These are phyloP conservation scores for Uria aalge DNA, from an alignment of 2,113 vertebrate genomes.

Conservation along the genomic window DNA sequence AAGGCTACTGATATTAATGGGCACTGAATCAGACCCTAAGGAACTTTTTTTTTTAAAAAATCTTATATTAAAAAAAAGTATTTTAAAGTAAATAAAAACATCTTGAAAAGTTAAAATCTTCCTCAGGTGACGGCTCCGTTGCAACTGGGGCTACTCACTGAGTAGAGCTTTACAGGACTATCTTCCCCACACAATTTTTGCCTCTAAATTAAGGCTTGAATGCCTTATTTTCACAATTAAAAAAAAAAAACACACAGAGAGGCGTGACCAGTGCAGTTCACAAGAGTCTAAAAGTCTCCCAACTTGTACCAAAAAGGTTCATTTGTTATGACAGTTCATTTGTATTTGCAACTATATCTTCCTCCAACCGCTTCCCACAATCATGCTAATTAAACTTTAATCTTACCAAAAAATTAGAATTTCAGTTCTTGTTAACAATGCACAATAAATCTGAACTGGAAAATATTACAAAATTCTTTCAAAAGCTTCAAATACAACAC, in stretches of 20 bases:
- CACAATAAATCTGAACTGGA: slow-evolving; percentile 85
- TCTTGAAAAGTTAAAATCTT: slow-evolving; percentile 26
- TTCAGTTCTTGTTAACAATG: slow-evolving; percentile 82
- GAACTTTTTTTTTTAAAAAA: background rate
- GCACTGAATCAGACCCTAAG: slow-evolving; percentile 25
- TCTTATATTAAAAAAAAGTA: background rate
- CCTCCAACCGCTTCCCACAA: slow-evolving; percentile 77
- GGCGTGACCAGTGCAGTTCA: slow-evolving; percentile 75
- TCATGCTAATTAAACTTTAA: slow-evolving; percentile 80
- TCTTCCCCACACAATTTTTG: slow-evolving; percentile 1
- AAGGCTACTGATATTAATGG: slow-evolving; percentile 1
- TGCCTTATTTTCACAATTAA: slow-evolving; percentile 63
- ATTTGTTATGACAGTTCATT: slow-evolving; percentile 77
- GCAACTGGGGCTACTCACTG: slow-evolving; percentile 53
- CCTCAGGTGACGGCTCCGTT: slow-evolving; percentile 1
- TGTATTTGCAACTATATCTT: slow-evolving; percentile 76
- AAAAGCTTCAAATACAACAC: slow-evolving; percentile 98
- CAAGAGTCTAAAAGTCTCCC: slow-evolving; percentile 72
- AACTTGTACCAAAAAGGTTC: slow-evolving; percentile 83
- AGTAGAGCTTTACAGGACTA: slow-evolving; percentile 45
- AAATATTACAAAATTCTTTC: slow-evolving; percentile 87
- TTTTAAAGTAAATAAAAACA: slow-evolving; percentile 52
- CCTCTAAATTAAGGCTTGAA: slow-evolving; percentile 44
- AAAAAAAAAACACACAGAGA: slow-evolving; percentile 28
- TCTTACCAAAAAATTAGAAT: slow-evolving; percentile 84